A percentile compares a stretch with the other conserved stretches of the same genome.
These are phyloP conservation scores for Drosophila nigricruria DNA, from an alignment of 2,888 invertebrate genomes.

Conservation along the genomic window DNA sequence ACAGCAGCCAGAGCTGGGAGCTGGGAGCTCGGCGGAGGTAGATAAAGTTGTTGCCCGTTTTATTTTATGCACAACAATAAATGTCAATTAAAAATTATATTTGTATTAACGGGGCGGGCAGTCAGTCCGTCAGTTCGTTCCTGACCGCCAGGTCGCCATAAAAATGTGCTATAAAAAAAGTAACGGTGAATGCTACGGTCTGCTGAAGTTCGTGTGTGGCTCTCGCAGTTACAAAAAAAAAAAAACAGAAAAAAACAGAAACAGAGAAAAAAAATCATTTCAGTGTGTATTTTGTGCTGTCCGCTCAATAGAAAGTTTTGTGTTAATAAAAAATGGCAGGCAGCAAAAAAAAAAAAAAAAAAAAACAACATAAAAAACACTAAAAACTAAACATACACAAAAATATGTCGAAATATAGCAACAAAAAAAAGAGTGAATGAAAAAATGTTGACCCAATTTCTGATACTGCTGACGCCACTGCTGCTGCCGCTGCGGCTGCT, in stretches of 20 bases:
- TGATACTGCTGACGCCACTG: slow-evolving; percentile 40
- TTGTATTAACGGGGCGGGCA: slow-evolving; percentile 54
- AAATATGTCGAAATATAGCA: slow-evolving; percentile 78
- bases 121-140: slow-evolving; percentile 14
- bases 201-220: slow-evolving; percentile 77
- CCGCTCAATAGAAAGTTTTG: slow-evolving; percentile 77
- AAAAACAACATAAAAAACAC: slow-evolving; percentile 51
- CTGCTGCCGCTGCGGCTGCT: slow-evolving; percentile 34
- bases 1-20: slow-evolving; percentile 12
- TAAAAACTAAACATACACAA: slow-evolving; percentile 74
- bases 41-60: slow-evolving; percentile 31
- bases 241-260: slow-evolving; percentile 21
- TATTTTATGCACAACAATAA: slow-evolving; percentile 66
- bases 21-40: not conserved
- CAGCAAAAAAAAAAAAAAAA: slow-evolving; percentile 38
- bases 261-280: slow-evolving; percentile 47
- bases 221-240: slow-evolving; percentile 49
- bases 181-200: slow-evolving; percentile 77
- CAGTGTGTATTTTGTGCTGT: slow-evolving; percentile 36
- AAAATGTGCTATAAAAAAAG: slow-evolving; percentile 74
- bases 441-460: slow-evolving; percentile 85
- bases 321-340: slow-evolving; percentile 73
- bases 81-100: slow-evolving; percentile 75
- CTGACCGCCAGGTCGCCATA: slow-evolving; percentile 58
- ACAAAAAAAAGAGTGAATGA: slow-evolving; percentile 82